These are phyloP conservation scores for Caenorhabditis sulstoni DNA, from an alignment of 2,888 invertebrate genomes.

Conservation along the genomic window DNA sequence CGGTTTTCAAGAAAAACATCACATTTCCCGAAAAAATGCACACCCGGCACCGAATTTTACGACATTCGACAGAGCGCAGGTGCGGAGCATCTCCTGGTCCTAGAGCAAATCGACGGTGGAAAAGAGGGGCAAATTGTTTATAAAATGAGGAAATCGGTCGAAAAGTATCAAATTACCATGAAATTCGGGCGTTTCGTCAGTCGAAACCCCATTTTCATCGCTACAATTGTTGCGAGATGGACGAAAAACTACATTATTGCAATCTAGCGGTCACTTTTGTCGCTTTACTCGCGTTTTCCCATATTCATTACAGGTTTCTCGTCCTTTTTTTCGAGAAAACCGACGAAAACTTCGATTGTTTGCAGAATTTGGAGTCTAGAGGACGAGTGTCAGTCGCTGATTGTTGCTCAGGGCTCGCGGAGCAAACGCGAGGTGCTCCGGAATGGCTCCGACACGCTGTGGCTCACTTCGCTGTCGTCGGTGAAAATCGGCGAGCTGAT, in stretches of 20 bases:
- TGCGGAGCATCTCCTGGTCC: too few relatives aligned
- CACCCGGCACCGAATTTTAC: too few relatives aligned
- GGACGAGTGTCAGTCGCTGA: background rate
- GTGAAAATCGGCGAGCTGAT: conserved; percentile 76
- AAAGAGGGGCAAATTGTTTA: too few relatives aligned
- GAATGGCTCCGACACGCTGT: conserved; percentile 59
- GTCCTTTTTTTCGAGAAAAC: background rate
- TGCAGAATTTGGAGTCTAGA: conserved; percentile 45
- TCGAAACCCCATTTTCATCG: too few relatives aligned
- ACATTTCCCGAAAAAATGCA: too few relatives aligned
- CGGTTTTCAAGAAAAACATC: too few relatives aligned
- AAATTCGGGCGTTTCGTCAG: too few relatives aligned
- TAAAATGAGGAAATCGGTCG: too few relatives aligned
- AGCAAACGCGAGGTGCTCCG: conserved; percentile 34
- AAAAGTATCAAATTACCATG: too few relatives aligned
- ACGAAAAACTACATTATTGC: conserved; percentile 34
- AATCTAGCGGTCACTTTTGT: conserved; percentile 28
- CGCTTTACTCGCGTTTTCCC: conserved; percentile 32
- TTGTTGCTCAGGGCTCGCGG: background rate
- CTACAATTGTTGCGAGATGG: too few relatives aligned
- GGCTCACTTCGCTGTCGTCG: conserved; percentile 71
- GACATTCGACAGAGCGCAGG: too few relatives aligned
- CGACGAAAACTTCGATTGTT: background rate
- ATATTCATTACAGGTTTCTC: conserved; percentile 43
- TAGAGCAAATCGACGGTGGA: too few relatives aligned